Conservation (phyloP, 2,113 vertebrate species). For the Pipra filicauda region DNA sequence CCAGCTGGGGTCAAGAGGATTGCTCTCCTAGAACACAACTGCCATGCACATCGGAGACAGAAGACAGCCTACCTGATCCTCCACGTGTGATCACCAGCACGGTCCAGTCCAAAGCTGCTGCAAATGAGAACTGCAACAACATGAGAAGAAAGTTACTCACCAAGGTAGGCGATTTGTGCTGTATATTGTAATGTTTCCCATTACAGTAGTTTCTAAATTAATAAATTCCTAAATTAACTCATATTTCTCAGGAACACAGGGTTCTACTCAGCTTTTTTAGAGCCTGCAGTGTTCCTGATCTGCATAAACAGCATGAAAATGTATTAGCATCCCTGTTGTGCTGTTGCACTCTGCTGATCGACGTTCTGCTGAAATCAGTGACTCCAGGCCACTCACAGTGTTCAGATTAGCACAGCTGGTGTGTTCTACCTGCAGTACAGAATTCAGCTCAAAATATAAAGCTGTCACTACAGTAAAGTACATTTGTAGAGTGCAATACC, state of each 20-base stretch:
- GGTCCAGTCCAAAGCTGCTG: conserved; percentile 24
- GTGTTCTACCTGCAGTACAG: background rate
- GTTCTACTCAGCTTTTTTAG: background rate
- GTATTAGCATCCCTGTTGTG: background rate
- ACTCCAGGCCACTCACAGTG: background rate
- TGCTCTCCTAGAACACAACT: conserved; percentile 51
- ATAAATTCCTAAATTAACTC: background rate
- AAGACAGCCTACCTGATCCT: conserved; percentile 30
- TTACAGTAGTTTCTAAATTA: background rate
- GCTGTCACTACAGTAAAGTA: background rate
- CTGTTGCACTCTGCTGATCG: background rate
- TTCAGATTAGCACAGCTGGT: background rate
- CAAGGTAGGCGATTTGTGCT: conserved; percentile 76
- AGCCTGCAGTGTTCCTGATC: background rate
- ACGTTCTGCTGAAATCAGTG: background rate
- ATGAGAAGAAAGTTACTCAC: conserved; percentile 77
- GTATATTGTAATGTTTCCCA: background rate
- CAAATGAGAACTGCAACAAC: conserved; percentile 57
- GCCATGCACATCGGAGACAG: conserved; percentile 26
- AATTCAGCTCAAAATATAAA: background rate
- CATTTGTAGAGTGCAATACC: background rate
- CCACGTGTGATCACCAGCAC: background rate
- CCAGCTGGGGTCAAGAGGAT: conserved; percentile 49
- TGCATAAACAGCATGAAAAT: background rate
- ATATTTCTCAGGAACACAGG: background rate